These are phyloP conservation scores for Euthynnus affinis DNA, from an alignment of 2,797 vertebrate species.

Conservation along the genomic window DNA sequence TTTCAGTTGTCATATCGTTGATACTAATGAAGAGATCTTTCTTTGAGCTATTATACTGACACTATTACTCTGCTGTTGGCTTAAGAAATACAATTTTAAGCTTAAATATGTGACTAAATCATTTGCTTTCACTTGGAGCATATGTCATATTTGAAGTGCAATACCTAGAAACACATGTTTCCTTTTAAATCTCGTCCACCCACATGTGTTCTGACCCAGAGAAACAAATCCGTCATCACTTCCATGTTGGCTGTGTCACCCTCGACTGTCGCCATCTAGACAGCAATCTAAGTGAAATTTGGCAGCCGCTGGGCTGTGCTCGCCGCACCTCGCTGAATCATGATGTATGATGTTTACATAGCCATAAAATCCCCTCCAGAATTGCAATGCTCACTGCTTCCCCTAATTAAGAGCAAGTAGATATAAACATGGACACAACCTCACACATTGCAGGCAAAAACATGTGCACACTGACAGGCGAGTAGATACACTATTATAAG, in stretches of 20 bases:
- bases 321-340: constrained; percentile 76
- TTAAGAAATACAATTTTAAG: neutral
- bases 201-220: constrained; percentile 44
- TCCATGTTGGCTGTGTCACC: constrained; percentile 44
- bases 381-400: constrained; percentile 69
- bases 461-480: constrained; percentile 3
- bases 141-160: neutral
- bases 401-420: constrained; percentile 76
- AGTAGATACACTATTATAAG: constrained; percentile 10
- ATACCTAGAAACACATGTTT: constrained; percentile 19
- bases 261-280: constrained; percentile 58
- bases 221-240: constrained; percentile 59
- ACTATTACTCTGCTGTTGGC: neutral
- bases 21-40: neutral
- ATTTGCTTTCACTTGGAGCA: constrained; percentile 7
- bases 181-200: constrained; percentile 26
- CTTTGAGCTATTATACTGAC: constrained; percentile 5
- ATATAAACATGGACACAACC: constrained; percentile 62
- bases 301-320: constrained; percentile 67
- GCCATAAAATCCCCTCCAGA: constrained; percentile 77
- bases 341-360: constrained; percentile 81
- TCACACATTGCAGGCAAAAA: constrained; percentile 31
- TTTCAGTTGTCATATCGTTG: constrained; percentile 9
- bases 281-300: constrained; percentile 67
- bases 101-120: constrained; percentile 5